A percentile compares a stretch with the other conserved stretches of the same genome.
These are phyloP conservation scores for Aplocera efformata DNA, from an alignment of 2,888 invertebrate genomes.

Conservation along the genomic window DNA sequence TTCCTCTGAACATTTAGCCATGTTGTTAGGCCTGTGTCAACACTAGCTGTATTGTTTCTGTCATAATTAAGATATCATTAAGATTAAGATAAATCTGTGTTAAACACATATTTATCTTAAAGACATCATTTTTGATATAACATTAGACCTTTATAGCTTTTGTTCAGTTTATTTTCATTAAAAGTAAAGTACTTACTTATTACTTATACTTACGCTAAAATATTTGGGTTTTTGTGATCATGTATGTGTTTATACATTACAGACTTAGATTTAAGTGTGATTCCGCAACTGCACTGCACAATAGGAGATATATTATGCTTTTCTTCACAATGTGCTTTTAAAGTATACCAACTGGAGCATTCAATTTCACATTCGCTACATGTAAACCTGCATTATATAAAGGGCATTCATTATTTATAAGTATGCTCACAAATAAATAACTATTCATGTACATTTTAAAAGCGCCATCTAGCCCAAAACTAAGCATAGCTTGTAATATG, in stretches of 20 bases:
- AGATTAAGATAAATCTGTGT: no score
- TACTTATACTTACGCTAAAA: slow-evolving; percentile 59
- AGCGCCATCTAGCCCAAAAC: no score
- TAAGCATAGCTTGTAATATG: no score
- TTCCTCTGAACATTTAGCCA: no score
- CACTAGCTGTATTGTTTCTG: no score
- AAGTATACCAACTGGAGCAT: slow-evolving; percentile 71
- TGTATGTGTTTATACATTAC: slow-evolving; percentile 76
- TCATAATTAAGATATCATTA: no score
- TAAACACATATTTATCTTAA: no score
- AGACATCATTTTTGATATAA: no score
- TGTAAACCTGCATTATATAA: slow-evolving; percentile 53
- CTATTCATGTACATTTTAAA: no score
- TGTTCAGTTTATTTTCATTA: slow-evolving; percentile 1
- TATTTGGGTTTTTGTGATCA: slow-evolving; percentile 73
- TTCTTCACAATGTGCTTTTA: slow-evolving; percentile 60
- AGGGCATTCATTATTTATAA: not conserved
- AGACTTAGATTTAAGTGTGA: slow-evolving; percentile 71
- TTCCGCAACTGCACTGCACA: slow-evolving; percentile 71
- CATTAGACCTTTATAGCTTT: no score
- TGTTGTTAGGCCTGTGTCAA: no score
- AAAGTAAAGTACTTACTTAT: not conserved
- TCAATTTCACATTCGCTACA: slow-evolving; percentile 63
- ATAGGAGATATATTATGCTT: slow-evolving; percentile 58
- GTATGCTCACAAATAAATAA: no score